Conservation (phyloP, 2,113 vertebrate genomes). For the Brachyhypopomus occidentalis region DNA sequence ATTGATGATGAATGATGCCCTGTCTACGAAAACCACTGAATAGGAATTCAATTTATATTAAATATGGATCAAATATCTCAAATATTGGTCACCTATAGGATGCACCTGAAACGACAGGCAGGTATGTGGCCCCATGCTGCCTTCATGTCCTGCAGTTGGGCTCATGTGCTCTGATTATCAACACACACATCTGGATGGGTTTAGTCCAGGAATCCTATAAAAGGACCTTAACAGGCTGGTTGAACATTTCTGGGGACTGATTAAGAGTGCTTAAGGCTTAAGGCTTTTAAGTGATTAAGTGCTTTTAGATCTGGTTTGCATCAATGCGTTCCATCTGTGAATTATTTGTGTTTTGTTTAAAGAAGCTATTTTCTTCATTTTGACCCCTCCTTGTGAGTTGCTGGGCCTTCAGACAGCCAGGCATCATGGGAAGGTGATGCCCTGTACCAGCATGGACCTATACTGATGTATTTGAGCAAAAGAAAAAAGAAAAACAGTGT, state of each 20-base stretch:
- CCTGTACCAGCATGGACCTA: neutral
- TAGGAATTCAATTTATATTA: neutral
- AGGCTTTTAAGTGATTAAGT: too few relatives aligned
- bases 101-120: constrained; percentile 29
- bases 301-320: constrained; percentile 67
- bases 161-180: constrained; percentile 67
- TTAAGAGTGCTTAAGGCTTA: constrained; percentile 70
- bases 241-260: constrained; percentile 71
- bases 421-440: neutral
- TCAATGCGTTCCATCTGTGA: constrained; percentile 71
- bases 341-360: constrained; percentile 62
- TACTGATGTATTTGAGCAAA: neutral
- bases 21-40: neutral
- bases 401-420: neutral
- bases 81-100: neutral
- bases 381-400: constrained; percentile 44
- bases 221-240: constrained; percentile 69
- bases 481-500: neutral
- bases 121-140: constrained; percentile 50
- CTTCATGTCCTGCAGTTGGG: constrained; percentile 54
- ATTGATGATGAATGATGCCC: neutral
- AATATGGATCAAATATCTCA: constrained; percentile 8
- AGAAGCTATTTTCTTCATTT: constrained; percentile 53
- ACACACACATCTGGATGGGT: constrained; percentile 72
- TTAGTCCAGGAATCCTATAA: constrained; percentile 75